Evolutionary conservation across 2,888 invertebrate genomes (phyloP), one percentile per base, ranked within the genome.

Genomic region (Synanthedon andrenaeformis): DNA sequence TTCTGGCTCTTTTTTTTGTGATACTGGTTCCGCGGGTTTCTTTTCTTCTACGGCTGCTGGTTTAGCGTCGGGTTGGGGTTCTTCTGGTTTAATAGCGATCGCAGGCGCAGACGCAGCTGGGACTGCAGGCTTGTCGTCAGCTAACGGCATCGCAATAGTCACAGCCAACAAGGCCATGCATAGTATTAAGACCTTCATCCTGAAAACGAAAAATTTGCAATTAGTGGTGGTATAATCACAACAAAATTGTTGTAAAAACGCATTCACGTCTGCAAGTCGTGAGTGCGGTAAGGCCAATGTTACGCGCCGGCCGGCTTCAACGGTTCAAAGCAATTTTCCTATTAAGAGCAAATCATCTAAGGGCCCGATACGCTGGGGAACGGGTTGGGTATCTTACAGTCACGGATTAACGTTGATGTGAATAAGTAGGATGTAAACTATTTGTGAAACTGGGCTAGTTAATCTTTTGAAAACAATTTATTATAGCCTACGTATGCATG

Each of bases 141-240:
- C 90, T 49, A 92, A 79, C 52, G 92, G 92, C 89, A 90, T 89
- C 45, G 91, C 89, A 66, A 89, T 66, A 76, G 72, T 88, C 72
- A 74, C 89, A 72, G 77, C 88, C 72, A 89, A 86, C 66, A 91
- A 79, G 74, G 91, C 86, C 69, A 91, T 73, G 67, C 89, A 87
- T 73, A 91, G 70, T 69, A 91, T 66, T 74, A 91, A 82, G 72
- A 91, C 79, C 88, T 90, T 91, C 91, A 91, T 92, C 82, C 90
- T 91, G 88, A 59, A 87, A 70, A 55, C 13, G 41, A 65, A 70
- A 75, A 74, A 72, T 56, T 54, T 58, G 58, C 60, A 56, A 74
- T 82, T 77, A 83, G 77, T 71, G 72, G 73, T 76, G 66, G 68
- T 72, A 58, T 35, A 35, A 35, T 35, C 35, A 35, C 35, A 35